A percentile compares a stretch with the other conserved stretches of the same genome.
Conservation (phyloP, 2,797 vertebrate species). For the Carcharodon carcharias region DNA sequence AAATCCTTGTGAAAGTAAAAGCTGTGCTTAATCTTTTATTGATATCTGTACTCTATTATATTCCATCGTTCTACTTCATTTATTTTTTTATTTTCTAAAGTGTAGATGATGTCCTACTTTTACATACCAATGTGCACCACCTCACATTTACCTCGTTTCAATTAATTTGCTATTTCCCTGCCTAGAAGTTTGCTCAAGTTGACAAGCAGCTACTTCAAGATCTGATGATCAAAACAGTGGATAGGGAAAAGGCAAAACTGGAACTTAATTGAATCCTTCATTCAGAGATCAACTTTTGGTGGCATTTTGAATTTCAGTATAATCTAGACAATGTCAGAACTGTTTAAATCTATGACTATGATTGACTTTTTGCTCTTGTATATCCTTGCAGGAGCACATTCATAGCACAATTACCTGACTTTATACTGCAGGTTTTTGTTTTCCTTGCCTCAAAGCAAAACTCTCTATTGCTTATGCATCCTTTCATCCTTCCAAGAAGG, state of each 20-base stretch:
- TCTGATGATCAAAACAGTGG: background rate
- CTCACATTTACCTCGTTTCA: too few species aligned
- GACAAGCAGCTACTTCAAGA: background rate
- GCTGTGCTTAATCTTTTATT: background rate
- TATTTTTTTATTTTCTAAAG: too few species aligned
- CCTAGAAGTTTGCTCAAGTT: background rate
- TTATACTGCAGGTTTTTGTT: background rate
- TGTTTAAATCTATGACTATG: too few species aligned
- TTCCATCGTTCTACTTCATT: background rate
- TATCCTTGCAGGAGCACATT: too few species aligned
- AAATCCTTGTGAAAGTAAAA: background rate
- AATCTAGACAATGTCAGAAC: too few species aligned
- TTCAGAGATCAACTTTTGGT: too few species aligned
- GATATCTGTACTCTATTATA: background rate
- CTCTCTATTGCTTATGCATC: background rate
- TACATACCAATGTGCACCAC: too few species aligned
- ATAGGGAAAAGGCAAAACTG: background rate
- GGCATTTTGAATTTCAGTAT: too few species aligned
- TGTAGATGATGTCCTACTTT: too few species aligned
- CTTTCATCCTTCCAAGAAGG: background rate
- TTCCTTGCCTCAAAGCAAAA: background rate
- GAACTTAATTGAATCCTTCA: background rate
- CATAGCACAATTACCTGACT: background rate
- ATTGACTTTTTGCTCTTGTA: too few species aligned
- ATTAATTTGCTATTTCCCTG: too few species aligned